Base-by-base conservation (phyloP, 2,888 invertebrate genomes). In the Eupsilia transversa region DNA sequence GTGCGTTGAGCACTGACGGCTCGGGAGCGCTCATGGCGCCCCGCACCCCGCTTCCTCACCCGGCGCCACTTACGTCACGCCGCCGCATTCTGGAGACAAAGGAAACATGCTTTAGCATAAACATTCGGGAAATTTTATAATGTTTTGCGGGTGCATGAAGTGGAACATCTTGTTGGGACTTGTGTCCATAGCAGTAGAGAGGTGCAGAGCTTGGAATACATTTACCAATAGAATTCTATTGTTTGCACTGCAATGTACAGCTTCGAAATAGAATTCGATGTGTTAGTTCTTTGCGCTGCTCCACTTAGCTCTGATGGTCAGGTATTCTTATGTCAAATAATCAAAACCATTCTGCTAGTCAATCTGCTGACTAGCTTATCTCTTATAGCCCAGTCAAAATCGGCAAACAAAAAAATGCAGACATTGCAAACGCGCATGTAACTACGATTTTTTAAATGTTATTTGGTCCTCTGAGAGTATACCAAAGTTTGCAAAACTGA, bases 11-110 rank as follows among this genome's bases (percentile, higher is more conserved):
- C 94, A 96, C 96, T 66, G 92, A 88, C n/a, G 96, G 95, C 92
- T 96, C 96, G 73, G 96, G 96, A 89, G 95, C 95, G 93, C 95
- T 96, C 96, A 96, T 96, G 72, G 89, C 92, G 88, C 89, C 91
- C 88, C 90, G 77, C 84, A 87, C 81, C 82, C 88, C 82, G 77
- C 65, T 74, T 76, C 86, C 89, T 94, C 92, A 95, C 91, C 94
- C 95, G 83, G 91, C 93, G 83, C 93, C 90, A 67, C 82, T 89
- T 33, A 88, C 87, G 59, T 89, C 86, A 82, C 88, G 87, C 91
- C 91, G 88, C 91, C 90, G 85, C 95, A 95, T 95, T 93, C 96
- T 95, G 90, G 9, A 64, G 79, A 84, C 80, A 87, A 87, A 87
- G 67, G 35, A 88, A 23, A 69, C n/a, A 38, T 30, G 30, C 12